Percentiles rank a stretch among this genome's conserved stretches.
These are phyloP conservation scores for Drosophila orena DNA, from an alignment of 1,140 invertebrate species.

Conservation along the genomic window DNA sequence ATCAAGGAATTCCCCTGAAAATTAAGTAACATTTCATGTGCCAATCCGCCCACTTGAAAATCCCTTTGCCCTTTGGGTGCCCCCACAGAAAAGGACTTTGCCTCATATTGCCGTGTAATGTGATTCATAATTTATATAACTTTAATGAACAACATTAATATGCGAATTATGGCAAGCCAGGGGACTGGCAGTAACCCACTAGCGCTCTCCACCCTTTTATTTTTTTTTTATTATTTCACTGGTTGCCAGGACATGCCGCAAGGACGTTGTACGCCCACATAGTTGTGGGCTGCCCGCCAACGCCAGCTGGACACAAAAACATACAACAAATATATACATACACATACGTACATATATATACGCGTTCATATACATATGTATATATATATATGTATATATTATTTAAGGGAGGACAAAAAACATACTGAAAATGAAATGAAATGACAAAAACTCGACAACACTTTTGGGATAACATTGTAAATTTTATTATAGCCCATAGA, in stretches of 20 bases:
- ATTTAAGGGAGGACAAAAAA: slow-evolving; percentile 15
- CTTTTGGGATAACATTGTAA: slow-evolving; percentile 79
- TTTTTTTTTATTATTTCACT: slow-evolving; percentile 1
- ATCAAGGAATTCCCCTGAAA: slow-evolving; percentile 13
- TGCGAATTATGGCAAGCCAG: slow-evolving; percentile 69
- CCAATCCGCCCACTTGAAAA: background rate
- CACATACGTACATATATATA: slow-evolving; percentile 6
- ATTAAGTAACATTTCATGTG: background rate
- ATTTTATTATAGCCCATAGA: slow-evolving; percentile 69
- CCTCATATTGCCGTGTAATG: slow-evolving; percentile 57
- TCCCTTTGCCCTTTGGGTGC: background rate
- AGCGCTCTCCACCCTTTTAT: background rate
- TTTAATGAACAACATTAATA: slow-evolving; percentile 83
- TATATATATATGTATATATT: background rate
- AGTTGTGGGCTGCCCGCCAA: slow-evolving; percentile 25
- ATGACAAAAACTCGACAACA: slow-evolving; percentile 64
- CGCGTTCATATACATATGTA: no score
- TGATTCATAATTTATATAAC: slow-evolving; percentile 81
- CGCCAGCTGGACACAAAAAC: slow-evolving; percentile 22
- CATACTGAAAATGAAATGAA: slow-evolving; percentile 39
- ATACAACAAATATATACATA: background rate
- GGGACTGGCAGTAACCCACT: slow-evolving; percentile 13
- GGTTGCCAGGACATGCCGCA: slow-evolving; percentile 35
- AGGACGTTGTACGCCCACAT: slow-evolving; percentile 51
- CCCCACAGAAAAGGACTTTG: slow-evolving; percentile 13